A percentile compares a stretch with the other conserved stretches of the same genome.
phyloP scores from a whole-genome alignment of 2,113 vertebrate species.

The Acanthisitta chloris region DNA sequence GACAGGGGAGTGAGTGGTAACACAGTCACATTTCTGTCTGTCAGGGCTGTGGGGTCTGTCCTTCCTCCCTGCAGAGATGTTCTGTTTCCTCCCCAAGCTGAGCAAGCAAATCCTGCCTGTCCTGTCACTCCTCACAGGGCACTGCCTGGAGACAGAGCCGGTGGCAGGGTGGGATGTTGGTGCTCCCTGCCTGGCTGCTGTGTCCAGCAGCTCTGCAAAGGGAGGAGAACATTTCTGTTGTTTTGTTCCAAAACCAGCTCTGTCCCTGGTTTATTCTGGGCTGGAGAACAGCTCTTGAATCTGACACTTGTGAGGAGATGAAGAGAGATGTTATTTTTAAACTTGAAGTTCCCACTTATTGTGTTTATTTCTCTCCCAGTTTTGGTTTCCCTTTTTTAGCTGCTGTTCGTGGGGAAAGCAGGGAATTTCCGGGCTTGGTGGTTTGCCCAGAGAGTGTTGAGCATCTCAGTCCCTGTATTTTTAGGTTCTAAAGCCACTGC shows the following conservation, averaged over 20 bases:
- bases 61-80: background rate
- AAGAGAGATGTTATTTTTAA: slow-evolving; percentile 48
- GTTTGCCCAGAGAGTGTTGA: background rate
- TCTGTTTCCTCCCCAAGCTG: slow-evolving; percentile 12
- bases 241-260: background rate
- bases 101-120: slow-evolving; percentile 33
- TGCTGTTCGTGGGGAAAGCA: background rate
- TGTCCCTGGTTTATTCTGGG: slow-evolving; percentile 14
- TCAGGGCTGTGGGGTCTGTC: background rate
- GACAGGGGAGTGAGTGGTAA: background rate
- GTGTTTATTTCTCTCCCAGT: slow-evolving; percentile 3
- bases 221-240: background rate
- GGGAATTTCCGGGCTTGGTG: slow-evolving; percentile 29
- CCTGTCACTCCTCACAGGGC: background rate
- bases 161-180: background rate
- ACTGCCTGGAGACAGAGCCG: background rate
- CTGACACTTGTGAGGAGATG: background rate
- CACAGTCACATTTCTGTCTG: background rate
- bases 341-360: slow-evolving; percentile 18
- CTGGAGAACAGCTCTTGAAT: background rate
- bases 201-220: background rate
- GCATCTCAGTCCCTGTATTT: background rate
- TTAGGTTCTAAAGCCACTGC: background rate
- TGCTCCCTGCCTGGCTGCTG: background rate
- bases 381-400: slow-evolving; percentile 31